Base-by-base conservation (phyloP, 2,797 vertebrate genomes). In the Sebastes cheni region DNA sequence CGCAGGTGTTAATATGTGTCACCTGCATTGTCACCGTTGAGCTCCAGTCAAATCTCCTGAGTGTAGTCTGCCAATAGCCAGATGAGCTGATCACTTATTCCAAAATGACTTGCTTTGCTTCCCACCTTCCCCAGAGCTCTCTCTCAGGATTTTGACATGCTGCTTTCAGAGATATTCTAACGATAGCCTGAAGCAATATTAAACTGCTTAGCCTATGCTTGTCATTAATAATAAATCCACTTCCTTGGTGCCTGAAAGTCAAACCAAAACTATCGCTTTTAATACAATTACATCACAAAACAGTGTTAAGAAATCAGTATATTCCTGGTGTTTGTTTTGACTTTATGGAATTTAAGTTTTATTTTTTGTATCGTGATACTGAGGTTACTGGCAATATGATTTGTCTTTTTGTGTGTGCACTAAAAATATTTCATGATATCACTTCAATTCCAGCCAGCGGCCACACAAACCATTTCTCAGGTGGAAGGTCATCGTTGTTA, bases 21-120 rank as follows among this genome's bases (percentile, higher is more conserved):
- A 87, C 65, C 72, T 78, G 64, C 27, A 7, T 75, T 83, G 75
- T 86, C 80, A 83, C 67, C 46, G 65, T 46, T 34, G 64, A 79
- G 84, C 79, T 60, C 27, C 27, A 70, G 69, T 84, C n/a, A 8
- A 22, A 66, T 46, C 64, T 64, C 61, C 61, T 50, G 52, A 78
- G 83, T 77, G 62, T 34, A 60, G 66, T 77, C 79, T 67, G 83
- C 77, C 81, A 74, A 72, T 75, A 73, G 62, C 29, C 58, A 75
- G 75, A 83, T 77, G 86, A 87, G 69, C 78, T 67, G 61, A 82
- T 84, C 75, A 64, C 79, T 83, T 85, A 61, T 72, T 83, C 66
- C 67, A 55, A 88, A 80, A 77, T 83, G 27, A 86, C 75, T 76
- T 62, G 54, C 64, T 55, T 68, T 59, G 50, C 50, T 62, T 72